Evolutionary conservation across 2,797 vertebrate species (phyloP), one percentile per base, ranked within the genome.

Genomic region (Peromyscus melanophrys): DNA sequence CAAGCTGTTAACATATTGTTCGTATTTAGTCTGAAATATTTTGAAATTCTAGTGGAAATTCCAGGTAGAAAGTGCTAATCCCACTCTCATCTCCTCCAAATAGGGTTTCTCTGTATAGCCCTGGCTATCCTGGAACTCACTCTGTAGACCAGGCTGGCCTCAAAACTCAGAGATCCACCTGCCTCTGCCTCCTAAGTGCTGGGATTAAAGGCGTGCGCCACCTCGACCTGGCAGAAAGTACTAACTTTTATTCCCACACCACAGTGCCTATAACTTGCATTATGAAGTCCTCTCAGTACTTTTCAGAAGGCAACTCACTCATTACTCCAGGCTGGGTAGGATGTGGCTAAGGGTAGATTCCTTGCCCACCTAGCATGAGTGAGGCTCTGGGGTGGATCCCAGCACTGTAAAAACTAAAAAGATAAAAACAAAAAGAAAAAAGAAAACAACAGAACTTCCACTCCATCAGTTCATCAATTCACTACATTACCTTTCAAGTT

Each of bases 401-500:
- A 37, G 63, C 17, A 80, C 52, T 23, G 17, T 10, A 65, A 31
- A 82, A 94, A 31, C 49, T 65, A 34, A 89, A 83, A 73, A 23
- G 21, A 61, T 67, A 43, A 67, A 84, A 46, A 31, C 31, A 55
- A 67, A 67, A 87, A 40, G 52, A 43, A 77, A 69, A 59, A 73
- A 21, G 14, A 52, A 59, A 31, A 88, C 34, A 55, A 73, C 71
- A 63, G 34, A 34, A 57, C 49, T 78, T 78, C 21, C 40, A 71
- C 21, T 13, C 6, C 25, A n/a, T 59, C 55, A 63, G 17, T 78
- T 43, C 86, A 73, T 69, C 4, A 57, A 55, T 40, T 49, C 40
- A 31, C 89, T 46, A 75, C 1, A 61, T 96, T 98, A 99, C 99
- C 99, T 99, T 99, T 99, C 96, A 99, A 98, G 98, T 99, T 99